Evolutionary conservation across 1,140 invertebrate genomes (phyloP).

Genomic region (Patella vulgata): DNA sequence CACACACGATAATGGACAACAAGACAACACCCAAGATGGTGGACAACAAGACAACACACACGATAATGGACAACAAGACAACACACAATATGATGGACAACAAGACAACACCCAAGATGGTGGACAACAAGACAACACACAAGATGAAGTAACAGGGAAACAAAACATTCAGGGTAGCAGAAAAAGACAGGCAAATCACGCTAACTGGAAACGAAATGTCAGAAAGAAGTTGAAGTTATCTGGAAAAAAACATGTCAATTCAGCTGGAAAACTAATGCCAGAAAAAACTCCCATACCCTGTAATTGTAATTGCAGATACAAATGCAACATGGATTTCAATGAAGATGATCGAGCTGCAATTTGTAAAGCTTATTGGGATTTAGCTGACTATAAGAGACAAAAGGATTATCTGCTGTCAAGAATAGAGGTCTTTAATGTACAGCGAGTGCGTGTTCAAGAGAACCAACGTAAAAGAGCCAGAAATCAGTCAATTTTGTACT

Average conservation of each 20-base stretch:
- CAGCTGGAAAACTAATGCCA: constrained; percentile 8
- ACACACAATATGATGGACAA: too few species aligned
- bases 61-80: too few species aligned
- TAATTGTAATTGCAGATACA: constrained; percentile 25
- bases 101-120: too few species aligned
- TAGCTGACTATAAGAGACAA: constrained; percentile 5
- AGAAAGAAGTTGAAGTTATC: constrained; percentile 8
- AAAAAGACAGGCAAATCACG: constrained; percentile 4
- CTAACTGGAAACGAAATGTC: constrained; percentile 19
- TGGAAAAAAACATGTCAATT: constrained; percentile 6
- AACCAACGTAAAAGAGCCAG: not conserved
- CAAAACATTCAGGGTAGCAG: too few species aligned
- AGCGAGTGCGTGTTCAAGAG: constrained; percentile 9
- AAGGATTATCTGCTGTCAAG: constrained; percentile 16
- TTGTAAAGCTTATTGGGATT: constrained; percentile 16
- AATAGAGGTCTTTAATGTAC: constrained; percentile 8
- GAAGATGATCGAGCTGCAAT: constrained; percentile 15
- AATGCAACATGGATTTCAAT: constrained; percentile 24
- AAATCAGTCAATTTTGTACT: constrained; percentile 7
- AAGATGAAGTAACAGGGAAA: too few species aligned
- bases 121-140: too few species aligned
- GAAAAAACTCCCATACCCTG: not conserved
- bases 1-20: too few species aligned
- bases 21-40: too few species aligned
- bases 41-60: too few species aligned